These are phyloP conservation scores for Archaeoteleia sp. DNA, from an alignment of 2,888 invertebrate species.

Conservation along the genomic window DNA sequence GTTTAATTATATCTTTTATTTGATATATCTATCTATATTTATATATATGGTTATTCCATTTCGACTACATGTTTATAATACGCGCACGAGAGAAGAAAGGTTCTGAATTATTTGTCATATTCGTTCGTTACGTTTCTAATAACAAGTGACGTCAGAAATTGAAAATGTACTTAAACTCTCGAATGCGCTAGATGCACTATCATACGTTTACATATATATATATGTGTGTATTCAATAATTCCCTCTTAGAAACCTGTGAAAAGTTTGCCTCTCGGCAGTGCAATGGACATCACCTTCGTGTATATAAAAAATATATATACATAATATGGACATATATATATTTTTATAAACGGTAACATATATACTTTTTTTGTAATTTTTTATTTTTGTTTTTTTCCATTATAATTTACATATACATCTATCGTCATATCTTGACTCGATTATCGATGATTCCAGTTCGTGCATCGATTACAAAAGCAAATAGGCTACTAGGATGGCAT, in stretches of 20 bases:
- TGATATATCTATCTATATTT: constrained; percentile 33
- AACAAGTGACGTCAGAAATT: constrained; percentile 60
- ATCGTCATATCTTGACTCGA: constrained; percentile 52
- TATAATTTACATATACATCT: constrained; percentile 52
- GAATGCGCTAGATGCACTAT: constrained; percentile 40
- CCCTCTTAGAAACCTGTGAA: constrained; percentile 65
- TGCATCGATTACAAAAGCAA: constrained; percentile 55
- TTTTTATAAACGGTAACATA: constrained; percentile 52
- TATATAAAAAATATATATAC: constrained; percentile 50
- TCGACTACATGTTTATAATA: constrained; percentile 34
- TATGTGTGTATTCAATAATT: constrained; percentile 54
- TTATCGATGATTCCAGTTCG: constrained; percentile 28
- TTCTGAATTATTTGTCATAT: constrained; percentile 51
- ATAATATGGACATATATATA: constrained; percentile 57
- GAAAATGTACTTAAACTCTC: constrained; percentile 58
- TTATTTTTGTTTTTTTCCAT: constrained; percentile 37
- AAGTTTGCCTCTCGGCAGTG: constrained; percentile 68
- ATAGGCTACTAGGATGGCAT: constrained; percentile 65
- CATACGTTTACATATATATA: constrained; percentile 11
- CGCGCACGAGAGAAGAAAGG: constrained; percentile 57
- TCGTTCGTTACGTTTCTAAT: constrained; percentile 47
- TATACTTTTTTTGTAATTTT: constrained; percentile 53
- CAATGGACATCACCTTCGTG: constrained; percentile 56
- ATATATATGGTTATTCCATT: constrained; percentile 23
- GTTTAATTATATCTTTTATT: constrained; percentile 20